Base-by-base conservation (phyloP, 2,888 invertebrate species). In the Leucozona laternaria region DNA sequence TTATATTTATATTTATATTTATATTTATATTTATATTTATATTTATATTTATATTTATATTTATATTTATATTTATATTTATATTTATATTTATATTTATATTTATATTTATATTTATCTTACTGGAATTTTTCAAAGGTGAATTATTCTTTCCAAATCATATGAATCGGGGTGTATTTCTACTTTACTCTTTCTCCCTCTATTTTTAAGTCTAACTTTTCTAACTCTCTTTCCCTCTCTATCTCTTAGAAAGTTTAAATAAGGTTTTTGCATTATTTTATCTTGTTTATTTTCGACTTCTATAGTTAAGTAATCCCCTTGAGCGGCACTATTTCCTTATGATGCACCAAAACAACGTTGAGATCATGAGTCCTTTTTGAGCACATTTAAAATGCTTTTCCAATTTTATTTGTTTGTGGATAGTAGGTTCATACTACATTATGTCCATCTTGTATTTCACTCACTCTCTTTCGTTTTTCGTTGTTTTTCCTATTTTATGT, bases 251-350 rank as follows among this genome's bases (percentile, higher is more conserved):
- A 62, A 15, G 15, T 50, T 53, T 22, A 68, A 80, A 60, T 22
- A 75, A n/a, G 17, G 15, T 76, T 72, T 64, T 53, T 34, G 15
- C 45, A 62, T 66, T n/a, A 48, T 43, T 58, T 43, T n/a, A 25
- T 28, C 28, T 28, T 40, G 7, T 73, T 76, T 37, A 25, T 34
- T 58, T 25, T 75, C 45, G 45, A 55, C 37, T 79, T 53, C 4
- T 53, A 43, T 31, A 58, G 1, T 31, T 5, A 31, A 3, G 53
- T 72, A 76, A 71, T 71, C 43, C 57, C 57, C 68, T 76, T 76
- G 70, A 68, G 70, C 58, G 66, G 64, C 79, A 78, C 34, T 57
- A 17, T 25, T 83, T 73, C 25, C 7, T 28, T 17, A 17, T 64
- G 31, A 37, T 76, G 72, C 70, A 77, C 55, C 20, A 62, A 71